A percentile compares a stretch with the other conserved stretches of the same genome.
phyloP scores from a whole-genome alignment of 2,113 vertebrate species.

The Platysteira castanea region DNA sequence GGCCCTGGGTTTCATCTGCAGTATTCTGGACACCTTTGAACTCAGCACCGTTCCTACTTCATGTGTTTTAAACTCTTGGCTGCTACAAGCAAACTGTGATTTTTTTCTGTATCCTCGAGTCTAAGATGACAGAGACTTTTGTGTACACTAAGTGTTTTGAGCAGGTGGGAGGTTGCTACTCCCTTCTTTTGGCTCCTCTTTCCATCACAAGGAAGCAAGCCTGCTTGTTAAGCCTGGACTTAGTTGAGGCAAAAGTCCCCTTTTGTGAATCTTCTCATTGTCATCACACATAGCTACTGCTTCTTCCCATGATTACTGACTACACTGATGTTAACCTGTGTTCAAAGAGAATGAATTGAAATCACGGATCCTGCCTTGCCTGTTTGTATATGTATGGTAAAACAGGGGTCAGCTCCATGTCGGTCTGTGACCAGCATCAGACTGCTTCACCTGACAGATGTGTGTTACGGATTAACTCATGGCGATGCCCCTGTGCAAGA shows the following conservation, averaged over 20 bases:
- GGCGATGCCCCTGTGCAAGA: neutral
- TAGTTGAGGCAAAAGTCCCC: neutral
- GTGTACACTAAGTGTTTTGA: neutral
- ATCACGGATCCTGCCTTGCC: rapidly evolving
- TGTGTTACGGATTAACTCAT: neutral
- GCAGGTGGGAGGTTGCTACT: rapidly evolving
- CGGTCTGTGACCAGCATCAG: too few relatives aligned
- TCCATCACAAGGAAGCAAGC: neutral
- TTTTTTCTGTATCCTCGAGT: neutral
- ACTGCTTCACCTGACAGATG: rapidly evolving
- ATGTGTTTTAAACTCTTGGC: neutral
- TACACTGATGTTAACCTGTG: neutral
- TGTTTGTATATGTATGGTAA: rapidly evolving
- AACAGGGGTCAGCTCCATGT: rapidly evolving
- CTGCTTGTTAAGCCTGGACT: neutral
- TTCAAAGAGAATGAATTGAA: neutral
- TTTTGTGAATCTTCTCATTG: neutral
- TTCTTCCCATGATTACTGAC: neutral
- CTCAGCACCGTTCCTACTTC: neutral
- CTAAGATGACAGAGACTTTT: neutral
- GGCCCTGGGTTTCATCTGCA: rapidly evolving
- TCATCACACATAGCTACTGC: neutral
- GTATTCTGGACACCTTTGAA: neutral
- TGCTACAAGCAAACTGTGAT: neutral
- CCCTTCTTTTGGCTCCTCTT: neutral